These are phyloP conservation scores for Tribolium madens DNA, from an alignment of 1,140 invertebrate species.

Conservation along the genomic window DNA sequence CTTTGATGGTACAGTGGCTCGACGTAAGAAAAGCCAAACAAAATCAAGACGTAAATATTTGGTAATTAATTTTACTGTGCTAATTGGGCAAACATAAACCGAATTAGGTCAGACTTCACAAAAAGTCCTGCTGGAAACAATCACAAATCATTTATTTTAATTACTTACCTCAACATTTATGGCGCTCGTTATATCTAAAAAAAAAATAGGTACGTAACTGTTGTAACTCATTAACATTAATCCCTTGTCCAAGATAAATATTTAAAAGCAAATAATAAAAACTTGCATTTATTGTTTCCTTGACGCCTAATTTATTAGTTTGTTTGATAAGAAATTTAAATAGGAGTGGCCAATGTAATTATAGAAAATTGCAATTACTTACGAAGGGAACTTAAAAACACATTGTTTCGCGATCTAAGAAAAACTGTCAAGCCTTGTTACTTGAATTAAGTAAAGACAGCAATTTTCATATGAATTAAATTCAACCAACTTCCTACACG, in stretches of 20 bases:
- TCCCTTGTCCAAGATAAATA: not conserved
- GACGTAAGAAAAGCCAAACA: constrained; percentile 10
- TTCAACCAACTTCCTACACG: constrained; percentile 28
- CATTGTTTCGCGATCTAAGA: not conserved
- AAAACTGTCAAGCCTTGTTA: not conserved
- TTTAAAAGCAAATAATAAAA: not conserved
- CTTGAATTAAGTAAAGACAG: constrained; percentile 28
- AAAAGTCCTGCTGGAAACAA: not conserved
- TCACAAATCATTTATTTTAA: not conserved
- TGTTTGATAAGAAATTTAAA: not conserved
- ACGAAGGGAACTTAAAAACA: not conserved
- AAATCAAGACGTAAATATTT: constrained; percentile 40
- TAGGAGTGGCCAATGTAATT: not conserved
- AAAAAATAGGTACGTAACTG: no score
- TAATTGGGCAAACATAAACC: constrained; percentile 6
- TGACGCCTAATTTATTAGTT: not conserved
- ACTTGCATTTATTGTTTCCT: not conserved
- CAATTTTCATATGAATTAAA: constrained; percentile 31
- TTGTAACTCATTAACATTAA: not conserved
- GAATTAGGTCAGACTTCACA: not conserved
- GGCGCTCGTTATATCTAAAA: no score
- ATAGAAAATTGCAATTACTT: not conserved
- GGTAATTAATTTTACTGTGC: constrained; percentile 41
- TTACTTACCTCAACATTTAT: not conserved
- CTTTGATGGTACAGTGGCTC: not conserved